Evolutionary conservation across 2,113 vertebrate genomes (phyloP).

Genomic region (cattle (Bos taurus)): ARS-UCD2.0 NC_037347.1:21320001-21320500

Average conservation of each 20-base stretch:
- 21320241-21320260: neutral
- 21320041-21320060: neutral
- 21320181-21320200: neutral
- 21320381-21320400: neutral
- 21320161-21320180: neutral
- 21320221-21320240: neutral
- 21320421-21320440: neutral
- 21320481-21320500: neutral
- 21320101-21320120: neutral
- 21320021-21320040: neutral
- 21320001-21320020: neutral
- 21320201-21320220: neutral
- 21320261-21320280: neutral
- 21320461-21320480: neutral
- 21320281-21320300: neutral
- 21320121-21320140: neutral
- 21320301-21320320: neutral
- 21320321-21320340: neutral
- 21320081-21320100: neutral
- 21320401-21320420: neutral
- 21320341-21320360: neutral
- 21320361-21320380: neutral
- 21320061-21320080: neutral
- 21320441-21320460: neutral
- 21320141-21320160: neutral